Evolutionary conservation across 2,113 vertebrate genomes (phyloP), one percentile per base, ranked within the genome.

Genomic region (Salvator merianae): DNA sequence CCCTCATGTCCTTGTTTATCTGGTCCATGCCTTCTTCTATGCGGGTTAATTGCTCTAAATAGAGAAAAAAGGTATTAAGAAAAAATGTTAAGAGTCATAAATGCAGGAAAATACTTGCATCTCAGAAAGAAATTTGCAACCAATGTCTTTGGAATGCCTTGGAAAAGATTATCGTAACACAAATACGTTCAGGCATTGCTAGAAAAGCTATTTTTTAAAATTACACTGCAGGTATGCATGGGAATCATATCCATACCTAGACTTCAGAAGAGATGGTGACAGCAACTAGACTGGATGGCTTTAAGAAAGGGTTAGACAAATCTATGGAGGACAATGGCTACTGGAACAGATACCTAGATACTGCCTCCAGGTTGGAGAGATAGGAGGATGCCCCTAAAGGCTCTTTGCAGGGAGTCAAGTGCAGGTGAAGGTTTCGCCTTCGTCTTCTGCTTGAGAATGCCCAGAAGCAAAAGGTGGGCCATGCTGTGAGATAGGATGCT

Each of bases 1-100:
- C 95, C 85, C 91, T 97, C 99, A 99, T 98, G 92, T 99, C 99
- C 94, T 99, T 96, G 94, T 99, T 99, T 96, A 99, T 99, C 94
- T 98, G 97, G 91, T 99, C 98, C 98, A 99, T 97, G 90, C 98
- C 98, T 90, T 97, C 96, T 70, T 99, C 98, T 90, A 98, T 97
- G 59, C 87, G 94, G 87, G 89, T 96, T 89, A 99, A 96, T 96
- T 99, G 97, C 90, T 99, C 99, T 99, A 90, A 77, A 82, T 82
- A 89, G 89, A 77, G 93, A 4, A 82, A 83, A 89, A 89, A 76
- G 93, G 3, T 88, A 90, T 88, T 26, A 90, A 34, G 26, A 43
- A 82, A 81, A 22, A 47, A 88, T 68, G 4, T 13, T 69, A 89
- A 72, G 83, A 79, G 90, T 14, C 8, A 66, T 74, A 34, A 73